Evolutionary conservation across 2,888 invertebrate species (phyloP).

Genomic region (Watsonalla cultraria): DNA sequence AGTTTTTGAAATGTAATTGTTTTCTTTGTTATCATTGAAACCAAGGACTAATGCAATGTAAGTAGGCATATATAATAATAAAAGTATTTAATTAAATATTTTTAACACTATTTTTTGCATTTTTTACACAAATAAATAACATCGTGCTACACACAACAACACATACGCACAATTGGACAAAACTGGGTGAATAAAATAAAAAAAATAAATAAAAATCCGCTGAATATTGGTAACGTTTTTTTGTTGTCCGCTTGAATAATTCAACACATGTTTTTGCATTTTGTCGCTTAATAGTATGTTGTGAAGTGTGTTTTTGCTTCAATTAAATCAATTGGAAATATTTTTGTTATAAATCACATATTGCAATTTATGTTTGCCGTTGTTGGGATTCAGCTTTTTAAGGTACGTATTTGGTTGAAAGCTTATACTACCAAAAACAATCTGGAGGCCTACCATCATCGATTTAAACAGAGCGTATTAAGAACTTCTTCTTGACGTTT

Average conservation of each 20-base stretch:
- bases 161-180: conserved; percentile 51
- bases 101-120: conserved; percentile 39
- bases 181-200: conserved; percentile 37
- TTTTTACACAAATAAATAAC: conserved; percentile 44
- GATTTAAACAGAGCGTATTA: too few relatives aligned
- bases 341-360: conserved; percentile 99
- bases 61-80: conserved; percentile 39
- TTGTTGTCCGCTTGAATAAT: conserved; percentile 26
- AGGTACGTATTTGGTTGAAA: conserved; percentile 81
- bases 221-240: conserved; percentile 52
- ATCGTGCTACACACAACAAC: conserved; percentile 43
- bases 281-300: conserved; percentile 87
- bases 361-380: conserved; percentile 99
- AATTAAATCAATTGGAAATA: conserved; percentile 98
- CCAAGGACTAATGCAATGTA: conserved; percentile 60
- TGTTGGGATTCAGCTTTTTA: conserved; percentile 99
- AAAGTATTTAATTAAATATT: conserved; percentile 19
- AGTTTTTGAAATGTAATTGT: conserved; percentile 25
- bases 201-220: conserved; percentile 16
- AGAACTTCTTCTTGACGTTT: too few relatives aligned
- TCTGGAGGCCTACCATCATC: too few relatives aligned
- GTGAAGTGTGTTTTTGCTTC: conserved; percentile 99
- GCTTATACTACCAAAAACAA: too few relatives aligned
- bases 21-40: conserved; percentile 37
- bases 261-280: conserved; percentile 23